Conservation (phyloP, 2,113 vertebrate species). For the Genyomyrus donnyi region DNA sequence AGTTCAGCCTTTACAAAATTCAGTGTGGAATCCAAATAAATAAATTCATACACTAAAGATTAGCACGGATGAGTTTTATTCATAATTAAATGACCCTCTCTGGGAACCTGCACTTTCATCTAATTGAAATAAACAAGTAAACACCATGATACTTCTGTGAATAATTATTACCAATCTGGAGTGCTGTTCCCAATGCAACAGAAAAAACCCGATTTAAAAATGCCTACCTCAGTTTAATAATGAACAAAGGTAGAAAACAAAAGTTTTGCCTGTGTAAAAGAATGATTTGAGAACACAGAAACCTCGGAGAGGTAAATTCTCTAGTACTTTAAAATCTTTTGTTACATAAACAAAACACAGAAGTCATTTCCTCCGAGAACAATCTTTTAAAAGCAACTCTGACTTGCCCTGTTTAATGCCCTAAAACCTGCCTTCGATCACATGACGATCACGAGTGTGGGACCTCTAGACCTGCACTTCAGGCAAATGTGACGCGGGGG, state of each 20-base stretch:
- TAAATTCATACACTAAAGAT: slow-evolving; percentile 62
- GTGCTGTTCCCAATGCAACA: not conserved
- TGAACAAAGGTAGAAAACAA: slow-evolving; percentile 6
- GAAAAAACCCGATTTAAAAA: not conserved
- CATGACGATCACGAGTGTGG: slow-evolving; percentile 58
- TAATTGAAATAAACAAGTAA: slow-evolving; percentile 65
- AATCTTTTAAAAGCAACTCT: slow-evolving; percentile 59
- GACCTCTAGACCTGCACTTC: slow-evolving; percentile 66
- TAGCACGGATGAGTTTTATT: slow-evolving; percentile 64
- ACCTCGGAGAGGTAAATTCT: not conserved
- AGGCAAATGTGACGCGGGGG: slow-evolving; percentile 68
- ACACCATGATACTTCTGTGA: slow-evolving; percentile 51
- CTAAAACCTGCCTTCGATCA: slow-evolving; percentile 13
- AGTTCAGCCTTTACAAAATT: not conserved
- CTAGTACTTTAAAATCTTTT: slow-evolving; percentile 35
- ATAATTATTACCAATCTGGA: slow-evolving; percentile 60
- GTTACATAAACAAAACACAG: slow-evolving; percentile 63
- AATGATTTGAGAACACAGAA: not conserved
- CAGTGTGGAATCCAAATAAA: not conserved
- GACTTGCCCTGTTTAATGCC: slow-evolving; percentile 61
- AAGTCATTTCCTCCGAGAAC: slow-evolving; percentile 49
- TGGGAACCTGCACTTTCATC: slow-evolving; percentile 64
- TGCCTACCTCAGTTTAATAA: not conserved
- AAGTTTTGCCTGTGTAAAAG: not conserved
- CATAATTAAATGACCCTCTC: slow-evolving; percentile 68